Evolutionary conservation across 2,888 invertebrate species (phyloP).

Genomic region (Dolichopus griseipennis): DNA sequence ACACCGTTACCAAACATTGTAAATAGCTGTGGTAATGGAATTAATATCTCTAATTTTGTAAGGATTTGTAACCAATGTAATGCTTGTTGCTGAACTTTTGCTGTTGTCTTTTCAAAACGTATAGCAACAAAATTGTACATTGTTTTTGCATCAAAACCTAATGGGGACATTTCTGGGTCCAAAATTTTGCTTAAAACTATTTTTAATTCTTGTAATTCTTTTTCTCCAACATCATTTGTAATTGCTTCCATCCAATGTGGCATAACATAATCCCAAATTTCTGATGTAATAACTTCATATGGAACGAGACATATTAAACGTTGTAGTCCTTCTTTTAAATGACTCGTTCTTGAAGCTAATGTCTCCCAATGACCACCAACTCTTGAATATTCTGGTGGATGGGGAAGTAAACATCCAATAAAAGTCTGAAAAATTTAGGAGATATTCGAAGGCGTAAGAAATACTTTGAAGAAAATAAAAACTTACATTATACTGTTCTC

Average conservation of each 20-base stretch:
- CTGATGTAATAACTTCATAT: slow-evolving; percentile 91
- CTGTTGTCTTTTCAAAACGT: slow-evolving; percentile 69
- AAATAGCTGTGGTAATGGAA: slow-evolving; percentile 79
- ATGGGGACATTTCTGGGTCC: slow-evolving; percentile 90
- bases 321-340: slow-evolving; percentile 90
- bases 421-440: slow-evolving; percentile 44
- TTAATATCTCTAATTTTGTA: slow-evolving; percentile 79
- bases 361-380: slow-evolving; percentile 97
- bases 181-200: slow-evolving; percentile 84
- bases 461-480: background rate
- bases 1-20: slow-evolving; percentile 86
- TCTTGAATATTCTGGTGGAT: slow-evolving; percentile 90
- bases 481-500: slow-evolving; percentile 65
- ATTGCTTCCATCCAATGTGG: slow-evolving; percentile 99
- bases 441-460: background rate
- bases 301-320: slow-evolving; percentile 92
- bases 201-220: slow-evolving; percentile 75
- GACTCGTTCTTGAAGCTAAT: slow-evolving; percentile 74
- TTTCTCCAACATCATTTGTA: slow-evolving; percentile 81
- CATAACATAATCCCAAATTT: slow-evolving; percentile 98
- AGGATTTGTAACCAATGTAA: slow-evolving; percentile 81
- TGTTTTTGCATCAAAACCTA: slow-evolving; percentile 88
- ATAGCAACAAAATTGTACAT: slow-evolving; percentile 90
- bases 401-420: slow-evolving; percentile 87
- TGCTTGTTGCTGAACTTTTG: slow-evolving; percentile 79